Base-by-base conservation (phyloP, 2,113 vertebrate species). In the Nansenia antarctica region DNA sequence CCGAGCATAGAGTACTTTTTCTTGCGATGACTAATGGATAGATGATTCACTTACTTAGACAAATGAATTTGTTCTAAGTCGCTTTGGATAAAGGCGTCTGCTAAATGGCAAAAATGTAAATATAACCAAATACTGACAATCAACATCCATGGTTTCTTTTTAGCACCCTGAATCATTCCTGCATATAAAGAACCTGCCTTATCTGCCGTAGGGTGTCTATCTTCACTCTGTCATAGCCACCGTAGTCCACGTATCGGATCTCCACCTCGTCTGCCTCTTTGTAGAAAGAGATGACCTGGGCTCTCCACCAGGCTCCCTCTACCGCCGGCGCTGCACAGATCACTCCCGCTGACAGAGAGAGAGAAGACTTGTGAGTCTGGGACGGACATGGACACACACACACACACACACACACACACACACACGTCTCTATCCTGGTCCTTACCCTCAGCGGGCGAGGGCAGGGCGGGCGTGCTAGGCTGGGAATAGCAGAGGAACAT, bases 401-500 rank as follows among this genome's bases (percentile, higher is more conserved):
- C 31, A 60, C 58, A n/a, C 9, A 35, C 31, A 60, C 4, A 34
- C n/a, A 24, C 3, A 15, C 58, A 22, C 30, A 14, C 37, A 31
- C n/a, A 22, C n/a, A 34, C 7, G 8, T n/a, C 22, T 3, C 27
- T n/a, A n/a, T 14, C 20, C 5, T 30, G 14, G 9, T 30, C 49
- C 52, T 66, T 83, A 94, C 97, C 94, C 92, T 98, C 94, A 20
- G 95, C 94, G 0, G 95, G 96, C 0, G 94, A 94, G 2, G 96
- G 96, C 72, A 98, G 87, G n/a, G 94, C 93, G 0, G 97, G 97
- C 29, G 93, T 95, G 31, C 93, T 95, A 0, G 95, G 95, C 70
- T 99, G 96, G 0, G 96, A 96, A 80, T 99, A 99, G 85, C 97
- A 98, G 64, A 94, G 91, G 2, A 90, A 95, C 97, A 99, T 99